Base-by-base conservation (phyloP, 2,797 vertebrate species). In the Acrocephalus scirpaceus region DNA sequence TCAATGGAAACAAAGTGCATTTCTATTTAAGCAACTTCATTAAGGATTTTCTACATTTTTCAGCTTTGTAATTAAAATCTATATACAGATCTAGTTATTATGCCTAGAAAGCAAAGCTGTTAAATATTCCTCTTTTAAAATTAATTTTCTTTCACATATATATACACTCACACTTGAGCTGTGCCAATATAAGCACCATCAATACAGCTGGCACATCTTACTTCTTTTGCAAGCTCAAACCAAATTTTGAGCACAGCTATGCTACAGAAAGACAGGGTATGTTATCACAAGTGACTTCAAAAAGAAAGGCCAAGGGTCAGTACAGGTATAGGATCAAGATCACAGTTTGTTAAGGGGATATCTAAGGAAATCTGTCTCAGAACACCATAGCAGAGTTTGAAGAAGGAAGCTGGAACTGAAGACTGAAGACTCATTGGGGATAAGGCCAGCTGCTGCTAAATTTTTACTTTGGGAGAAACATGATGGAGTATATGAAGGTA, bases 21-120 rank as follows among this genome's bases (percentile, higher is more conserved):
- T 87, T 71, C 36, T 22, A 57, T 71, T 85, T 76, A 89, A 79
- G 67, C 29, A 74, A 91, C 45, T 86, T 86, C 58, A 90, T 93
- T 92, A 83, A 34, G 26, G 36, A 61, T 80, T 67, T 72, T 62
- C 57, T 67, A 34, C 11, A 45, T 61, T 93, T 93, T 94, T 81
- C 34, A 61, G 20, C 18, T 58, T 73, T 57, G 23, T 56, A 76
- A 92, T 84, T 87, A 84, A 94, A 95, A 90, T 89, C 69, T 64
- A 70, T 61, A 77, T 7, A 76, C 32, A 84, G 40, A 81, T 36
- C 22, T 53, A 81, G 62, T 69, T 67, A 74, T 51, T 70, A 84
- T 13, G 16, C 48, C 60, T 71, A 86, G 58, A 91, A 72, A 45
- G 15, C 23, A 73, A 85, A 82, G 64, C 42, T 83, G 51, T 67